These are phyloP conservation scores for Lagopus muta DNA, from an alignment of 2,113 vertebrate genomes.

Conservation along the genomic window DNA sequence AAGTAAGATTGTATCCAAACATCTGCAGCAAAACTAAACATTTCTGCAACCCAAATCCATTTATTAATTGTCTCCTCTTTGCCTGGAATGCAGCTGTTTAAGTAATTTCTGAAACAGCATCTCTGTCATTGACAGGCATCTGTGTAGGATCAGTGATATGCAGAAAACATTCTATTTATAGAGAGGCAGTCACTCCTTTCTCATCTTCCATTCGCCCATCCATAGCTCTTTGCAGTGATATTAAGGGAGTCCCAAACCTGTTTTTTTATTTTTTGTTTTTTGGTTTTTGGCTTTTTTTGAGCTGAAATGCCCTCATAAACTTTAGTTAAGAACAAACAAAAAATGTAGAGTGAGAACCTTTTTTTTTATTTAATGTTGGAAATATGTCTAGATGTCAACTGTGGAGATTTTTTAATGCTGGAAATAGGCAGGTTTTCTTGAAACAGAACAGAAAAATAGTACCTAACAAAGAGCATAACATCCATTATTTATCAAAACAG, in stretches of 20 bases:
- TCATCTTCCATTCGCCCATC: background rate
- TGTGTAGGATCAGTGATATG: slow-evolving; percentile 39
- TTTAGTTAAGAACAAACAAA: background rate
- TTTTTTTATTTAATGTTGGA: background rate
- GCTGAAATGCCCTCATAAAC: slow-evolving; percentile 7
- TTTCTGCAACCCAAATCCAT: slow-evolving; percentile 33
- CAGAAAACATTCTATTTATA: slow-evolving; percentile 53
- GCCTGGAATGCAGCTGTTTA: slow-evolving; percentile 52
- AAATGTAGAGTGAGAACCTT: background rate
- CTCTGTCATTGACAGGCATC: slow-evolving; percentile 55
- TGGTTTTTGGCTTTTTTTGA: background rate
- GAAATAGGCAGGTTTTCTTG: background rate
- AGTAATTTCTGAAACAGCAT: slow-evolving; percentile 39
- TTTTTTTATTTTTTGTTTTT: background rate
- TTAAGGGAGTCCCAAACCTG: slow-evolving; percentile 5
- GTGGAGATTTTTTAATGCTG: background rate
- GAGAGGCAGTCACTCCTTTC: slow-evolving; percentile 5
- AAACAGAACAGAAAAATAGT: slow-evolving; percentile 18
- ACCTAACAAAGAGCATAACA: background rate
- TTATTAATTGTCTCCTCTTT: slow-evolving; percentile 51
- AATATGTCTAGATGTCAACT: slow-evolving; percentile 1
- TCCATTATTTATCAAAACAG: slow-evolving; percentile 6
- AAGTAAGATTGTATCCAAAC: slow-evolving; percentile 32
- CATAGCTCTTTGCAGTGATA: slow-evolving; percentile 1
- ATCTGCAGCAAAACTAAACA: slow-evolving; percentile 54